These are phyloP conservation scores for Hippocampus zosterae DNA, from an alignment of 2,113 vertebrate genomes.

Conservation along the genomic window DNA sequence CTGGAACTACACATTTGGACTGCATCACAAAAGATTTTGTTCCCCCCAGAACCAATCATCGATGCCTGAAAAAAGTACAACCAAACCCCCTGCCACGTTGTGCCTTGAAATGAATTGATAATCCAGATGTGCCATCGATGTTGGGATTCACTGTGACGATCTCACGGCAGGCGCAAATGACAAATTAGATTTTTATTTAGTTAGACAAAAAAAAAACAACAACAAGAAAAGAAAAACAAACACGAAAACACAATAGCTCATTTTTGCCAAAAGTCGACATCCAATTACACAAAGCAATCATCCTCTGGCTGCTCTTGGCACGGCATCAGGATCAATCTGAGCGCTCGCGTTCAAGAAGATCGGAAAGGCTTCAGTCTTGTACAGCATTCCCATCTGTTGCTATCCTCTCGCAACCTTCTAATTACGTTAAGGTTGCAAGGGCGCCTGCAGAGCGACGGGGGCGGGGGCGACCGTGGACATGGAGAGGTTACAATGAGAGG, in stretches of 20 bases:
- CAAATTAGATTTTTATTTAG: background rate
- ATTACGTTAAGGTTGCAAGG: slow-evolving; percentile 51
- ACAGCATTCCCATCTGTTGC: slow-evolving; percentile 42
- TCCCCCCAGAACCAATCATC: no score
- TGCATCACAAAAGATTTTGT: no score
- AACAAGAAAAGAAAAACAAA: slow-evolving; percentile 11
- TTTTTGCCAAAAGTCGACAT: slow-evolving; percentile 38
- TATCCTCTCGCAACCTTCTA: slow-evolving; percentile 48
- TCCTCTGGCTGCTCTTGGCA: slow-evolving; percentile 31
- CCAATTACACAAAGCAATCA: slow-evolving; percentile 57
- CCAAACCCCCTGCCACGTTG: background rate
- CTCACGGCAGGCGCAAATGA: background rate
- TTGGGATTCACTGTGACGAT: background rate
- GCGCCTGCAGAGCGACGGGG: slow-evolving; percentile 42
- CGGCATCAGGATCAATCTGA: slow-evolving; percentile 54
- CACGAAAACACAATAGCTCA: slow-evolving; percentile 26
- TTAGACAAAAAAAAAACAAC: background rate
- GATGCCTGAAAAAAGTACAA: no score
- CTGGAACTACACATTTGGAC: no score
- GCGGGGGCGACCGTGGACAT: slow-evolving; percentile 52
- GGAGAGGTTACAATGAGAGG: slow-evolving; percentile 53
- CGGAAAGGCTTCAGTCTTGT: slow-evolving; percentile 16
- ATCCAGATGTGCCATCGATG: background rate
- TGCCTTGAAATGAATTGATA: background rate
- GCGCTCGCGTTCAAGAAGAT: slow-evolving; percentile 33